Conservation (phyloP, 2,113 vertebrate species). For the Centropristis striata region DNA sequence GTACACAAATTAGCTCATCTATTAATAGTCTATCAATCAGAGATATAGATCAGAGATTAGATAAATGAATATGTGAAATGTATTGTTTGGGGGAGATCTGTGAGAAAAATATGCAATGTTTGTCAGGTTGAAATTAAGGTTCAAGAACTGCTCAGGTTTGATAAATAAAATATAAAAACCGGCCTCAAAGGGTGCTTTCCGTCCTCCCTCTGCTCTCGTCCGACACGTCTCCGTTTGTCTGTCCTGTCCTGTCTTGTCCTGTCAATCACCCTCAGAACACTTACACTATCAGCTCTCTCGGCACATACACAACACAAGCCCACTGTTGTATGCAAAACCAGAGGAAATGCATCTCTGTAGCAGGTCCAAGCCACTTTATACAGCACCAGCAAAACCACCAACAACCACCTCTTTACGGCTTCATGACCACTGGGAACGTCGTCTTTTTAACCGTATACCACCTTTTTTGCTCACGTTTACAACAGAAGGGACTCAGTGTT, state of each 20-base stretch:
- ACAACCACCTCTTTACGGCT: slow-evolving; percentile 27
- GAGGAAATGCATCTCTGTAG: slow-evolving; percentile 33
- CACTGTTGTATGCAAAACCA: slow-evolving; percentile 50
- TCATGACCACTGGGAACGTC: slow-evolving; percentile 40
- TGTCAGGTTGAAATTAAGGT: slow-evolving; percentile 68
- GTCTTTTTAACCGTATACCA: slow-evolving; percentile 6
- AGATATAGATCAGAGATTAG: slow-evolving; percentile 51
- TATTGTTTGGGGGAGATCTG: slow-evolving; percentile 40
- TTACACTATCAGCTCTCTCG: slow-evolving; percentile 13
- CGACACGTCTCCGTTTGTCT: slow-evolving; percentile 13
- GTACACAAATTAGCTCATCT: slow-evolving; percentile 70
- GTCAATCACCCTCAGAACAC: slow-evolving; percentile 30
- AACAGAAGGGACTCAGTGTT: slow-evolving; percentile 10
- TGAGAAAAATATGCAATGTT: slow-evolving; percentile 79
- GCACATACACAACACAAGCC: slow-evolving; percentile 30
- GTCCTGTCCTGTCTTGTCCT: too few relatives aligned
- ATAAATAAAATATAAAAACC: slow-evolving; percentile 16
- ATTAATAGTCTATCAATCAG: slow-evolving; percentile 49
- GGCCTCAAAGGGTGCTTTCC: slow-evolving; percentile 83
- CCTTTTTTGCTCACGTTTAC: slow-evolving; percentile 44
- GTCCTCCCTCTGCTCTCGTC: neutral
- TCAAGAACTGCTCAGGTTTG: slow-evolving; percentile 79
- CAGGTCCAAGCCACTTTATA: slow-evolving; percentile 59
- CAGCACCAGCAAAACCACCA: slow-evolving; percentile 60
- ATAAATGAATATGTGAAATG: slow-evolving; percentile 19